Conservation (phyloP, 1,140 invertebrate genomes). For the Zaprionus camerounensis region DNA sequence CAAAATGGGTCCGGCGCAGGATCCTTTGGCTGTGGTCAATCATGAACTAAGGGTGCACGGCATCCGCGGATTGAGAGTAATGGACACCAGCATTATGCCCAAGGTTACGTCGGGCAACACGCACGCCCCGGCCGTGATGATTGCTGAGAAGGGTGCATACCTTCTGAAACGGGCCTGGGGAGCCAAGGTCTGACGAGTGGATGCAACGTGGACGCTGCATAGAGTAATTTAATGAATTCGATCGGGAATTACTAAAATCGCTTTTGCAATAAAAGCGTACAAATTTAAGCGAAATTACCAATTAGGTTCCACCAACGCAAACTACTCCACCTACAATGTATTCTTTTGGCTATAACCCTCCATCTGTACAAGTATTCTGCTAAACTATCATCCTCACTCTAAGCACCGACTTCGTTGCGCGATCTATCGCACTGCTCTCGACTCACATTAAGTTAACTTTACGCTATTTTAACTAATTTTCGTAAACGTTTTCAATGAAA, state of each 20-base stretch:
- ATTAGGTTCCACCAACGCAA: constrained; percentile 44
- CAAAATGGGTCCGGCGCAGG: constrained; percentile 87
- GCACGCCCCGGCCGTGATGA: constrained; percentile 88
- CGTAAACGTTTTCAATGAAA: constrained; percentile 28
- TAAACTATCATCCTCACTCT: constrained; percentile 39
- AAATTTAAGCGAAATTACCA: constrained; percentile 64
- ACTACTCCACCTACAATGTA: constrained; percentile 36
- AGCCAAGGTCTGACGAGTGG: constrained; percentile 81
- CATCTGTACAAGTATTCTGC: constrained; percentile 15
- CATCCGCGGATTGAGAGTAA: constrained; percentile 86
- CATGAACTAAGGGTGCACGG: constrained; percentile 86
- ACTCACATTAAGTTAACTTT: constrained; percentile 45
- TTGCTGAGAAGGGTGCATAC: constrained; percentile 88
- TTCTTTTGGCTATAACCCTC: constrained; percentile 38
- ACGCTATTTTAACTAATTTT: constrained; percentile 48
- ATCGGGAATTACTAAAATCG: constrained; percentile 46
- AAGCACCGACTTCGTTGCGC: constrained; percentile 55
- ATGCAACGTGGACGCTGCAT: constrained; percentile 84
- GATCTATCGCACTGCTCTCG: constrained; percentile 29
- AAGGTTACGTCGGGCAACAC: constrained; percentile 88
- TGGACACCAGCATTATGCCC: constrained; percentile 88
- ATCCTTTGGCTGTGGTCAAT: constrained; percentile 87
- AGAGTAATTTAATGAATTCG: constrained; percentile 80
- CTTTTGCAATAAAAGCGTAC: constrained; percentile 5
- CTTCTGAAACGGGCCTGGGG: constrained; percentile 88